These are phyloP conservation scores for Patella caerulea DNA, from an alignment of 2,888 invertebrate genomes.

Conservation along the genomic window DNA sequence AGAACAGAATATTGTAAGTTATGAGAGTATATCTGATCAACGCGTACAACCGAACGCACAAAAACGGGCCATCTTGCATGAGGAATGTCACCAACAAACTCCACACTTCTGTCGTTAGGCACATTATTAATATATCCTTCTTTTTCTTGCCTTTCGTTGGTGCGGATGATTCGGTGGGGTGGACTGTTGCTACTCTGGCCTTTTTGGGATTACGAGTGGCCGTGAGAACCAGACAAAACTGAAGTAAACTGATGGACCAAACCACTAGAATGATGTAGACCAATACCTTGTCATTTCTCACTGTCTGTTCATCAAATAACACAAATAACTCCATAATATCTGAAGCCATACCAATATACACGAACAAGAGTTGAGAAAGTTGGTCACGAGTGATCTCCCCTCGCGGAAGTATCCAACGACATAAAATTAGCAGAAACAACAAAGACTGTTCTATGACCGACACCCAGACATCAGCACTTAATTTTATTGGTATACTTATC, in stretches of 20 bases:
- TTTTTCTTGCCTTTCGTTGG: constrained; percentile 9
- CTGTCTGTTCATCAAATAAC: constrained; percentile 56
- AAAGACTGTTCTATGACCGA: constrained; percentile 60
- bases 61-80: constrained; percentile 73
- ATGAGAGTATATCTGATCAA: constrained; percentile 57
- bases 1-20: constrained; percentile 67
- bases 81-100: constrained; percentile 71
- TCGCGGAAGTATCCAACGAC: constrained; percentile 64
- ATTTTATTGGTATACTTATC: constrained; percentile 42
- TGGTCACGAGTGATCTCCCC: constrained; percentile 68
- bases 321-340: constrained; percentile 64
- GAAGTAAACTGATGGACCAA: constrained; percentile 67
- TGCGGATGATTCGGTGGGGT: neutral
- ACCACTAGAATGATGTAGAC: constrained; percentile 60
- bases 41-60: constrained; percentile 61
- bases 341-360: constrained; percentile 70
- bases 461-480: constrained; percentile 53
- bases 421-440: constrained; percentile 58
- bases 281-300: constrained; percentile 58
- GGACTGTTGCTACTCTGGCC: neutral
- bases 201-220: constrained; percentile 52
- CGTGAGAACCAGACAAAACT: constrained; percentile 69
- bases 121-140: constrained; percentile 26
- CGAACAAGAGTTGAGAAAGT: constrained; percentile 71
- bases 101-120: constrained; percentile 68